Conservation (phyloP, 2,797 vertebrate species). For the Melanogrammus aeglefinus region DNA sequence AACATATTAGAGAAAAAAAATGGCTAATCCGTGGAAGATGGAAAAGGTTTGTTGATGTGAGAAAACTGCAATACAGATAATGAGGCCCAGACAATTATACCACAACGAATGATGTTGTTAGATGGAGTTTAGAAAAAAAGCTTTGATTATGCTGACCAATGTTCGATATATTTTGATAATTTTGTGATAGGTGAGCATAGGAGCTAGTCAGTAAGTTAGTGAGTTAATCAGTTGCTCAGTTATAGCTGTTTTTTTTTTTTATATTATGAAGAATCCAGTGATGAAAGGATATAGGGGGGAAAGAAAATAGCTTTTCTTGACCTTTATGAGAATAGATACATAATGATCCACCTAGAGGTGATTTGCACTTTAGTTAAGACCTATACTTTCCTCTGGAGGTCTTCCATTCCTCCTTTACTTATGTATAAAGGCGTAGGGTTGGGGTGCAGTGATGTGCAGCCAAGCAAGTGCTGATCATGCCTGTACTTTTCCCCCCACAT, state of each 20-base stretch:
- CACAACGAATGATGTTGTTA: neutral
- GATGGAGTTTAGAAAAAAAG: neutral
- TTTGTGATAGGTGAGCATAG: constrained; percentile 9
- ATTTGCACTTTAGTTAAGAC: neutral
- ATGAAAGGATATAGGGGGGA: neutral
- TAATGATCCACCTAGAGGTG: constrained; percentile 52
- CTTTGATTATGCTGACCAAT: neutral
- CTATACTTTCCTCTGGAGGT: neutral
- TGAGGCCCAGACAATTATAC: neutral
- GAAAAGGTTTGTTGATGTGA: neutral
- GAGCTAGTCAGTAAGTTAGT: neutral
- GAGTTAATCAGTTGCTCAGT: neutral
- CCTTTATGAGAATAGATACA: constrained; percentile 65
- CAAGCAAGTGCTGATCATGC: neutral
- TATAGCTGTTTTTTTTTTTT: neutral
- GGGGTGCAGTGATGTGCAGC: neutral
- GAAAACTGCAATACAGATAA: neutral
- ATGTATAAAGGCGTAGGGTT: neutral
- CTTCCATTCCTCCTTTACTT: neutral
- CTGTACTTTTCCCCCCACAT: neutral
- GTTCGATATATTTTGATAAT: neutral
- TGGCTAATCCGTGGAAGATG: neutral
- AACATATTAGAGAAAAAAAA: constrained; percentile 1
- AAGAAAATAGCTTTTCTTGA: constrained; percentile 64
- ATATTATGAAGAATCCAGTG: neutral